These are phyloP conservation scores for Meles meles DNA, from an alignment of 2,113 vertebrate genomes.

Conservation along the genomic window DNA sequence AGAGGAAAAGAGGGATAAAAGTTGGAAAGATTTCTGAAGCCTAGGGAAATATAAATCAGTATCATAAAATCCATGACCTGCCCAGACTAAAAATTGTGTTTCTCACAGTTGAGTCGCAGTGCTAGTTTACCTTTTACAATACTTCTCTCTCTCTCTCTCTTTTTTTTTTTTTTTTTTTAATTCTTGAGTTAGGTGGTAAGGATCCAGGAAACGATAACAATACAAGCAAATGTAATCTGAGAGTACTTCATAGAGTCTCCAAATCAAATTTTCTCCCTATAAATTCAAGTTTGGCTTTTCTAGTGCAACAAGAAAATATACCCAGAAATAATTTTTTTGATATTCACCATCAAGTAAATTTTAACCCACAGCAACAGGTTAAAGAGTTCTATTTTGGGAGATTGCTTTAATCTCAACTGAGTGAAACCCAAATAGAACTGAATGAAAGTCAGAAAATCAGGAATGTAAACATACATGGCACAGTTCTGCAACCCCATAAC, in stretches of 20 bases:
- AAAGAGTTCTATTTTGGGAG: background rate
- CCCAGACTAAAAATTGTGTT: conserved; percentile 35
- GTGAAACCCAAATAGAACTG: background rate
- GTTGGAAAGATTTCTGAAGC: conserved; percentile 40
- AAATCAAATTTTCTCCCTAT: background rate
- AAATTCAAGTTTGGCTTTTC: conserved; percentile 17
- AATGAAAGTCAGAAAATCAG: background rate
- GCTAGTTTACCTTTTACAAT: background rate
- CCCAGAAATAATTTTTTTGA: background rate
- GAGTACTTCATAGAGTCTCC: background rate
- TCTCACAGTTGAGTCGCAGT: background rate
- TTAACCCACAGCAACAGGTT: background rate
- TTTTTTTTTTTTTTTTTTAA: background rate
- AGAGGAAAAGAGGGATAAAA: conserved; percentile 45
- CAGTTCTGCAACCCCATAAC: background rate
- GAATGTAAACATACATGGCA: background rate
- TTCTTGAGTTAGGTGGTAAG: conserved; percentile 3
- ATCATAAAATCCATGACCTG: conserved; percentile 50
- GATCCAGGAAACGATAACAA: background rate
- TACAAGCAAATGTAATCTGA: background rate
- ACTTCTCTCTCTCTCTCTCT: too few species aligned
- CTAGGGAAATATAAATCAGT: background rate
- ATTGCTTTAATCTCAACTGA: background rate
- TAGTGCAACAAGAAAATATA: background rate
- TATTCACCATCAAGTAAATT: background rate